Conservation (phyloP, 2,113 vertebrate species). For the Phycodurus eques region DNA sequence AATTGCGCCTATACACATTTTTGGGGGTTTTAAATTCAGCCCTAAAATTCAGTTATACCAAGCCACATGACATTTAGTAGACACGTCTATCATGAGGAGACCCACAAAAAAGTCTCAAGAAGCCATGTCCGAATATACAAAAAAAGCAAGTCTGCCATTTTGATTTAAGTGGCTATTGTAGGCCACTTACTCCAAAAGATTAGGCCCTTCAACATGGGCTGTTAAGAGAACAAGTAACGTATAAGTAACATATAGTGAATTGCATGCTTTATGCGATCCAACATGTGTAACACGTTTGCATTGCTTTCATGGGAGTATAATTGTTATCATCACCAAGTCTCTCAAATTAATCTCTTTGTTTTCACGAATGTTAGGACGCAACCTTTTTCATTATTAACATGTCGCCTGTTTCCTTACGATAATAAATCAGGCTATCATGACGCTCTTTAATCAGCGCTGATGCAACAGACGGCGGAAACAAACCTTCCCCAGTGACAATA, state of each 20-base stretch:
- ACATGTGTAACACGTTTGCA: not conserved
- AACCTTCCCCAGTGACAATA: slow-evolving; percentile 33
- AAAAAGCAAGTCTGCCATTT: not conserved
- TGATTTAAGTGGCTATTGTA: too few relatives aligned
- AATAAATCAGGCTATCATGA: not conserved
- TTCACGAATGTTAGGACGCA: not conserved
- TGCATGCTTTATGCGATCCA: not conserved
- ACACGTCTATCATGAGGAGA: too few relatives aligned
- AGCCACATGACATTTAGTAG: too few relatives aligned
- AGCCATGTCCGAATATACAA: not conserved
- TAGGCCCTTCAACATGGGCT: too few relatives aligned
- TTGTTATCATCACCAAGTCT: not conserved
- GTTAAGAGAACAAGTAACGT: too few relatives aligned
- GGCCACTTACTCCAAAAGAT: too few relatives aligned
- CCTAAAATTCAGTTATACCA: too few relatives aligned
- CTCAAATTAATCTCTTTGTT: not conserved
- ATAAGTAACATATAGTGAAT: not conserved
- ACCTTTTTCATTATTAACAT: not conserved
- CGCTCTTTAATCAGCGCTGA: not conserved
- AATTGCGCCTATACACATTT: too few relatives aligned
- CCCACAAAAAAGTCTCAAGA: too few relatives aligned
- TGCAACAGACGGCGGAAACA: slow-evolving; percentile 19
- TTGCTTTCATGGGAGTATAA: not conserved
- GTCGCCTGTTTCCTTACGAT: not conserved
- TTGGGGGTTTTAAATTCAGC: too few relatives aligned